Conservation (phyloP, 2,888 invertebrate genomes). For the Plebejus argus region DNA sequence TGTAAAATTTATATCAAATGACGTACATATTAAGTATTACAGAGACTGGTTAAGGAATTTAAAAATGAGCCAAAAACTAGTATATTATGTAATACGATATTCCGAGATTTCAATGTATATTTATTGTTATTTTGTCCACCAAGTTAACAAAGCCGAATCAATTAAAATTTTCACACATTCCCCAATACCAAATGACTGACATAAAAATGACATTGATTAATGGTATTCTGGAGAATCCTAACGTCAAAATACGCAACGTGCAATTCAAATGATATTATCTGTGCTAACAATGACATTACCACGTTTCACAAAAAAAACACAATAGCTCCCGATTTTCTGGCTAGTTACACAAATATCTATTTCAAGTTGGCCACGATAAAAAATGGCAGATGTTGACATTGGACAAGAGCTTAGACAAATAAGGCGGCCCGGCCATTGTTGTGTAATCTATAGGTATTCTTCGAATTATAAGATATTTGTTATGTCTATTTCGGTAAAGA, state of each 20-base stretch:
- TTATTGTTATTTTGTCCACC: background rate
- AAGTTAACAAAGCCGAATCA: background rate
- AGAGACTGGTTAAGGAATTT: too few species aligned
- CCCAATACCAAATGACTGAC: background rate
- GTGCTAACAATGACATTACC: constrained; percentile 61
- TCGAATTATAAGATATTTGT: constrained; percentile 79
- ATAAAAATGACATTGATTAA: constrained; percentile 6
- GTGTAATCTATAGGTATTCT: constrained; percentile 73
- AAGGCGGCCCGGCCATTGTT: constrained; percentile 67
- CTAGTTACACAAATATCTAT: constrained; percentile 77
- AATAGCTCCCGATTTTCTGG: constrained; percentile 76
- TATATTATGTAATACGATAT: too few species aligned
- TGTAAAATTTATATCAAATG: too few species aligned
- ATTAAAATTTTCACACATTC: background rate
- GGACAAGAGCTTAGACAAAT: constrained; percentile 61
- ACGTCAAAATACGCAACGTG: constrained; percentile 56
- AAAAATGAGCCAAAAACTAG: too few species aligned
- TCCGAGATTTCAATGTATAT: too few species aligned
- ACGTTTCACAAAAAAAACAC: constrained; percentile 57
- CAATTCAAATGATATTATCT: constrained; percentile 52
- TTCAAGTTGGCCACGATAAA: constrained; percentile 66
- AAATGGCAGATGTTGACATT: constrained; percentile 76
- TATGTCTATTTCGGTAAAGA: constrained; percentile 73
- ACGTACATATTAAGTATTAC: too few species aligned
- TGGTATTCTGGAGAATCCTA: constrained; percentile 35